phyloP scores from a whole-genome alignment of 2,888 invertebrate species.

The Melanchra persicariae region DNA sequence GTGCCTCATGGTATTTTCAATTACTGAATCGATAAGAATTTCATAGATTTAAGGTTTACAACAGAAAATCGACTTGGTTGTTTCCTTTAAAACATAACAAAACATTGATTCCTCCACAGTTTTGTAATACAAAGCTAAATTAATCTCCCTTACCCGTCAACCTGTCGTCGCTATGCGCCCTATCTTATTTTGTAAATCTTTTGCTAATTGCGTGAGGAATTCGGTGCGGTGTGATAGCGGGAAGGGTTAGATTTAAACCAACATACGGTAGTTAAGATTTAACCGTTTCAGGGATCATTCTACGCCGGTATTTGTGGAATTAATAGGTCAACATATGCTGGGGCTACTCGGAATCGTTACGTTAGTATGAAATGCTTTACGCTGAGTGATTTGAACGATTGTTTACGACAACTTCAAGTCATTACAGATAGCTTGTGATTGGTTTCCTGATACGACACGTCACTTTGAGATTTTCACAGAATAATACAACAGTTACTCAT shows the following conservation, averaged over 20 bases:
- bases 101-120: not conserved
- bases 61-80: not conserved
- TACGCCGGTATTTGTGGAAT: conserved; percentile 10
- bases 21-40: not conserved
- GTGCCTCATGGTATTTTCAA: not conserved
- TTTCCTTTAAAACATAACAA: not conserved
- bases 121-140: conserved; percentile 28
- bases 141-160: conserved; percentile 15
- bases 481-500: too few species aligned
- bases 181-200: conserved; percentile 58
- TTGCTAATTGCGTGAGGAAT: conserved; percentile 49
- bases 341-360: not conserved
- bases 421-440: not conserved
- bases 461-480: not conserved
- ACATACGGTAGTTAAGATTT: conserved; percentile 40
- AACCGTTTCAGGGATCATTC: conserved; percentile 17
- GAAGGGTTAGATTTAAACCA: conserved; percentile 43
- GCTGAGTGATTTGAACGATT: not conserved
- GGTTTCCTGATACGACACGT: not conserved
- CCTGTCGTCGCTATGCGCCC: conserved; percentile 33
- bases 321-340: conserved; percentile 8
- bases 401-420: not conserved
- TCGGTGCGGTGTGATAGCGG: conserved; percentile 31
- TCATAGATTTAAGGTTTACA: not conserved
- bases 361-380: not conserved